These are phyloP conservation scores for Furcifer pardalis DNA, from an alignment of 2,797 vertebrate genomes.

Conservation along the genomic window DNA sequence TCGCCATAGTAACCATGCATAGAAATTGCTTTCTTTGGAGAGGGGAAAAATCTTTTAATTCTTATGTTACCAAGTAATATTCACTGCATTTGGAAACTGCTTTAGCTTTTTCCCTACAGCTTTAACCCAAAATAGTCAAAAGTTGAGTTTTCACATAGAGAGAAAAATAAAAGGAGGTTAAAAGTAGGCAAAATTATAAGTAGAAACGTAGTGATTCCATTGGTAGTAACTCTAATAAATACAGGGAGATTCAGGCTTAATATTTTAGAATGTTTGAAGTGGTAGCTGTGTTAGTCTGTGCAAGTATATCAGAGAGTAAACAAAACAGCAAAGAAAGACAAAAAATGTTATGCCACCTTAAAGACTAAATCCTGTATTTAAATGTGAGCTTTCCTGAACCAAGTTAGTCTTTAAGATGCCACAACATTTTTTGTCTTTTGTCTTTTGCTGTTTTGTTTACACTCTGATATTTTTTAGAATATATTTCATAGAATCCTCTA, in stretches of 20 bases:
- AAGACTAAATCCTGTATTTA: too few relatives aligned
- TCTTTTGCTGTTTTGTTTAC: too few relatives aligned
- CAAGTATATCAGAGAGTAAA: too few relatives aligned
- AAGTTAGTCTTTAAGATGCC: too few relatives aligned
- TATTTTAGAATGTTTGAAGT: too few relatives aligned
- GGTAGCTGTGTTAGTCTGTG: too few relatives aligned
- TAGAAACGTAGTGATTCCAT: not conserved
- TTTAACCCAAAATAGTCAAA: not conserved
- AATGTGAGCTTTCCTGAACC: too few relatives aligned
- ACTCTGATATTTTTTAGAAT: too few relatives aligned
- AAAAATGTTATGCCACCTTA: too few relatives aligned
- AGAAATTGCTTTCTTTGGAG: not conserved
- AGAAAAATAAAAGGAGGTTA: not conserved
- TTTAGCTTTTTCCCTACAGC: not conserved
- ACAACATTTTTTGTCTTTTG: too few relatives aligned
- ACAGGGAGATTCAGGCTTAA: not conserved
- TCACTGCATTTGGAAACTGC: not conserved
- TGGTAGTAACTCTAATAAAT: not conserved
- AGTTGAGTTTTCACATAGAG: not conserved
- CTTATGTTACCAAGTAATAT: slow-evolving; percentile 5
- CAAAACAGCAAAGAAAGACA: too few relatives aligned
- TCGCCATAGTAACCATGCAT: slow-evolving; percentile 6
- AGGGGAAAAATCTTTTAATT: slow-evolving; percentile 34
- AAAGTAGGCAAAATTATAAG: not conserved
- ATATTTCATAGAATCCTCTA: not conserved